A percentile compares a stretch with the other conserved stretches of the same genome.
Evolutionary conservation across 2,888 invertebrate species (phyloP).

Genomic region (Protonemura montana): DNA sequence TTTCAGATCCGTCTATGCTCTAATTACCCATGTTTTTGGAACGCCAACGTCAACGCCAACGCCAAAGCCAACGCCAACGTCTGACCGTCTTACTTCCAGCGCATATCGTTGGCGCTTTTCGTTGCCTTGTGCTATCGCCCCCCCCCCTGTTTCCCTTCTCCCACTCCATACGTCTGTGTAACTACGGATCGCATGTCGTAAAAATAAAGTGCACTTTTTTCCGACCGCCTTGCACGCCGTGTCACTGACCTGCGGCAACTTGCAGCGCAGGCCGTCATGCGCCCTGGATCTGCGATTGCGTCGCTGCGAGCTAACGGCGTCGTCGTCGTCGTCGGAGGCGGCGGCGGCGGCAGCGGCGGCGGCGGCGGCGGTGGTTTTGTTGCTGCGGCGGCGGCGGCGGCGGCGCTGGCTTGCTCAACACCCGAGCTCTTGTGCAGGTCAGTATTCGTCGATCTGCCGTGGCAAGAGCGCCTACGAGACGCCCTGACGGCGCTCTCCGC

Average conservation of each 20-base stretch:
- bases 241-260: background rate
- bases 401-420: background rate
- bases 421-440: background rate
- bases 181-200: background rate
- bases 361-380: too few relatives aligned
- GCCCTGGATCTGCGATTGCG: background rate
- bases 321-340: background rate
- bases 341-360: background rate
- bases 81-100: too few relatives aligned
- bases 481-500: background rate
- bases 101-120: too few relatives aligned
- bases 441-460: background rate
- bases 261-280: background rate
- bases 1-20: too few relatives aligned
- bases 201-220: constrained; percentile 2
- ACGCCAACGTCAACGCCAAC: too few relatives aligned
- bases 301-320: background rate
- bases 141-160: background rate
- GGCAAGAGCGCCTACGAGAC: background rate
- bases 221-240: background rate
- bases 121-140: background rate
- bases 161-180: background rate
- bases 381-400: background rate
- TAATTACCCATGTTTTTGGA: too few relatives aligned
- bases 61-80: too few relatives aligned